Base-by-base conservation (phyloP, 2,113 vertebrate genomes). In the Carollia perspicillata region DNA sequence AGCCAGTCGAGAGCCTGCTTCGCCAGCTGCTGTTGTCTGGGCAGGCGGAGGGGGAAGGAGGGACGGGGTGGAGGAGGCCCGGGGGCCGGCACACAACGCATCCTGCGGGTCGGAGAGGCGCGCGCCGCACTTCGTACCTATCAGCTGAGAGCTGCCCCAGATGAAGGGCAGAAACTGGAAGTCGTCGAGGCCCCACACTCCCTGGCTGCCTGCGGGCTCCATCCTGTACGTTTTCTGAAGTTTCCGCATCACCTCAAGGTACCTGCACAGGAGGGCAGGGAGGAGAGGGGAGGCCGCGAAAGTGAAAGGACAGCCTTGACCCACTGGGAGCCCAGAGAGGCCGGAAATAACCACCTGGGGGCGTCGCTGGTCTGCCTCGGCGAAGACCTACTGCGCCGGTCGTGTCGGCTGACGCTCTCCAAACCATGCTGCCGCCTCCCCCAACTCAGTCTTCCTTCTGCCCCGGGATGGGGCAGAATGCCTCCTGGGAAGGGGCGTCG, bases 141-240 rank as follows among this genome's bases (percentile, higher is more conserved):
- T 97, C 79, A 99, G 99, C 97, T 99, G 99, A 4, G 99, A 99
- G 90, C 99, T 99, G 95, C 99, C 99, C 99, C 99, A 99, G 95
- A 99, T 99, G 98, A 99, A 99, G 94, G 99, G 99, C 26, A 99
- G 98, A 77, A 99, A 99, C 63, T 99, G 99, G 98, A 99, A 99
- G 98, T 99, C 99, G 6, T 99, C 99, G 93, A 99, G 99, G 89
- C 99, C 99, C 99, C 99, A 99, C 89, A 99, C 99, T 0, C 99
- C 99, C 97, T 99, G 99, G 98, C 99, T 99, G 78, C 99, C 99
- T 0, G 99, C 99, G 0, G 99, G 99, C 97, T 99, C 99, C 99
- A 99, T 99, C 91, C 99, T 98, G 98, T 99, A 99, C 0, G 99
- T 99, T 96, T 99, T 99, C 98, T 99, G 99, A 90, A 99, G 98